phyloP scores from a whole-genome alignment of 2,797 vertebrate species.

The Microctenopoma lineatum region DNA sequence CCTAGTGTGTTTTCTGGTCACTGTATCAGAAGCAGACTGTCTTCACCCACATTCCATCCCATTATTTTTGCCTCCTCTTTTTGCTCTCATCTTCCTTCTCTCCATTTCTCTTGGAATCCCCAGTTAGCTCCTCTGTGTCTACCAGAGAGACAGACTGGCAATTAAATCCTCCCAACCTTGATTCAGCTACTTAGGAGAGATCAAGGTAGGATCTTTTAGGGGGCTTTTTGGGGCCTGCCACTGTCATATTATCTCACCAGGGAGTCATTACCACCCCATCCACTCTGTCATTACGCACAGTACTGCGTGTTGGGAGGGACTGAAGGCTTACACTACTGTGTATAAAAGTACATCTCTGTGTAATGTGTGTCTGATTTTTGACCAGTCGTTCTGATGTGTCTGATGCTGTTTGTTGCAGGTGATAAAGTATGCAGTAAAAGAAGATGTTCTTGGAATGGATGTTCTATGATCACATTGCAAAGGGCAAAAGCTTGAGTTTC shows the following conservation, averaged over 20 bases:
- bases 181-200: conserved; percentile 79
- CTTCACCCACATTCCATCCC: conserved; percentile 49
- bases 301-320: conserved; percentile 48
- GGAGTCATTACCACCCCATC: conserved; percentile 79
- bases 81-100: conserved; percentile 46
- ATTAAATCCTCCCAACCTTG: conserved; percentile 79
- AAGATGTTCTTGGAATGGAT: conserved; percentile 34
- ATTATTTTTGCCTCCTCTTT: conserved; percentile 56
- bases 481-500: conserved; percentile 7
- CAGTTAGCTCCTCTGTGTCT: conserved; percentile 68
- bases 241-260: conserved; percentile 76
- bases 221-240: conserved; percentile 70
- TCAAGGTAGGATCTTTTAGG: conserved; percentile 75
- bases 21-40: conserved; percentile 26
- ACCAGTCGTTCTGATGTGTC: conserved; percentile 1
- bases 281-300: conserved; percentile 71
- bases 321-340: conserved; percentile 49
- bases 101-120: conserved; percentile 58
- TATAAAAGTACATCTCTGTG: conserved; percentile 35
- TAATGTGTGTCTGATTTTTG: conserved; percentile 7
- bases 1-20: conserved; percentile 26
- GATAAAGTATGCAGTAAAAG: conserved; percentile 35
- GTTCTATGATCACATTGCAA: conserved; percentile 14
- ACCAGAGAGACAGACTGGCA: conserved; percentile 72
- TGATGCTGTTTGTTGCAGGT: conserved; percentile 32